phyloP scores from a whole-genome alignment of 2,113 vertebrate species.

The Irena cyanogastra region DNA sequence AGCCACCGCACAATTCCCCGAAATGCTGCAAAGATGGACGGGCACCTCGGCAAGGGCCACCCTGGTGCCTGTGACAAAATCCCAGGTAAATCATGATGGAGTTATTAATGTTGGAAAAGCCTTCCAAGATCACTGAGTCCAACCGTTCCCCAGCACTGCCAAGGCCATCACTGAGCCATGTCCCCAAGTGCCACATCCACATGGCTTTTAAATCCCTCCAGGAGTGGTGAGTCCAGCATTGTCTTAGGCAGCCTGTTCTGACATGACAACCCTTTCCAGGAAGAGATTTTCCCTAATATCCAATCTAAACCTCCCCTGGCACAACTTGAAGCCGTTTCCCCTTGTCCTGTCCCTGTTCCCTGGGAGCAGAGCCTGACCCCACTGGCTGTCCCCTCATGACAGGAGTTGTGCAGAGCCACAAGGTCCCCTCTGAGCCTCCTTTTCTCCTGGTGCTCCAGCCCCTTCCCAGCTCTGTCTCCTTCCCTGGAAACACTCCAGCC shows the following conservation, averaged over 20 bases:
- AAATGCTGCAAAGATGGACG: accelerated
- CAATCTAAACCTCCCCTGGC: accelerated
- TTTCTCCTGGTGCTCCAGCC: not conserved
- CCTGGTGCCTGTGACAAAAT: not conserved
- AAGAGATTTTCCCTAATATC: not conserved
- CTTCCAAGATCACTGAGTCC: accelerated
- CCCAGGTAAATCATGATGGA: not conserved
- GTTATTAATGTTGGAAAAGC: not conserved
- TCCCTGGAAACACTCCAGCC: accelerated
- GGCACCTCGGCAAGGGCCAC: not conserved
- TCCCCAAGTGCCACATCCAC: not conserved
- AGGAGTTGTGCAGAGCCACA: not conserved
- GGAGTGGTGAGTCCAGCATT: not conserved
- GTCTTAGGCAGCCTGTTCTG: not conserved
- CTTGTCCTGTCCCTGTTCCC: not conserved
- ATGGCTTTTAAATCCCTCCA: not conserved
- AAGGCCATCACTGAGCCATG: accelerated
- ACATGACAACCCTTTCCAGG: accelerated
- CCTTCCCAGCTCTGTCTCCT: accelerated
- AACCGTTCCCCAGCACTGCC: not conserved
- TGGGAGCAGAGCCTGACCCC: accelerated
- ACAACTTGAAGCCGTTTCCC: accelerated
- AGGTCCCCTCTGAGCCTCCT: not conserved
- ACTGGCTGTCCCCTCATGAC: accelerated
- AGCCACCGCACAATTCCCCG: not conserved